Evolutionary conservation across 2,888 invertebrate species (phyloP), one percentile per base, ranked within the genome.

Genomic region (Drosophila kokeensis): DNA sequence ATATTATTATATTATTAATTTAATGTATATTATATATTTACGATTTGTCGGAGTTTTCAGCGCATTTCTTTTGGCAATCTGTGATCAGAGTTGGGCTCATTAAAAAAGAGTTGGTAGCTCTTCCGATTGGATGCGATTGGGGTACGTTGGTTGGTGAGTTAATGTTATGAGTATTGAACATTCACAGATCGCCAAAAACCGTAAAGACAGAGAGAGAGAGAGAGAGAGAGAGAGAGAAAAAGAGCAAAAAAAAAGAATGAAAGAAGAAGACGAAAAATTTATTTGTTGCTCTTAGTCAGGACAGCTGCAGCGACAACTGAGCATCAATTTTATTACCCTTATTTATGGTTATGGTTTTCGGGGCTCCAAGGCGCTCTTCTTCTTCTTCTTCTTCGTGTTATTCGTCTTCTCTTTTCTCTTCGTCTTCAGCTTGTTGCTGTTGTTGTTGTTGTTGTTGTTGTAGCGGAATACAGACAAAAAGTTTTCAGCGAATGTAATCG

Each of bases 251-350:
- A 32, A 60, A 32, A 49, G 13, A 29, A 38, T 24, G 10, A 15
- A 6, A 15, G 18, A 21, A 27, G 7, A 8, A 69, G 48, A 69
- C 69, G 63, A 69, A 40, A 53, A 81, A 84, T 84, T 85, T 84
- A 84, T 84, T 78, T 71, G 72, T 69, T 66, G 75, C 77, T 85
- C 75, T 82, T 70, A 68, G 74, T 49, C 58, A 62, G 64, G 57
- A 67, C 62, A 71, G 71, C 73, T 57, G 73, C 71, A 66, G 78
- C 82, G 84, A 87, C 87, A 83, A 82, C 86, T 83, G 86, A 84
- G 82, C 88, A 87, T 88, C 87, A 88, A 76, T 88, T 88, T 87
- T 88, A 87, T 88, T 85, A 78, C 82, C 80, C 87, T 87, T 88
- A 87, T 87, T 87, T 87, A 87, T 87, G 87, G 87, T 83, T 87